Evolutionary conservation across 2,888 invertebrate species (phyloP).

Genomic region (Drosophila aldrichi): DNA sequence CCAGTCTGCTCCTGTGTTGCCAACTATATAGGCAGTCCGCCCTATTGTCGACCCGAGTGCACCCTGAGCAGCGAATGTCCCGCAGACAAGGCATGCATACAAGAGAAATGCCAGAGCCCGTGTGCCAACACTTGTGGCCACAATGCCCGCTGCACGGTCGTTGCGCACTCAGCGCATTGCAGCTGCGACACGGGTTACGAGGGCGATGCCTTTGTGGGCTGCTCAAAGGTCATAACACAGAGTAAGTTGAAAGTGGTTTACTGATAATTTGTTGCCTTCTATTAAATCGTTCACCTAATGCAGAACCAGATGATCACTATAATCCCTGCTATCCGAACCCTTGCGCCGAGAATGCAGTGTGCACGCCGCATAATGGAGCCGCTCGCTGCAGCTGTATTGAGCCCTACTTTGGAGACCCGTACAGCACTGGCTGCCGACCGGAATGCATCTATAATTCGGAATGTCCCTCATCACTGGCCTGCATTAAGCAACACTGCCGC

Average conservation of each 20-base stretch:
- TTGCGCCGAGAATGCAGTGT: slow-evolving; percentile 94
- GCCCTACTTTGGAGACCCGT: slow-evolving; percentile 95
- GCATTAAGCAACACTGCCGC: slow-evolving; percentile 93
- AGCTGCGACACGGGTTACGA: slow-evolving; percentile 91
- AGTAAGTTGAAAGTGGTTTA: slow-evolving; percentile 72
- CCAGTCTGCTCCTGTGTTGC: slow-evolving; percentile 93
- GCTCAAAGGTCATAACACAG: slow-evolving; percentile 87
- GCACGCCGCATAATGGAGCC: slow-evolving; percentile 89
- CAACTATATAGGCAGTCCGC: slow-evolving; percentile 92
- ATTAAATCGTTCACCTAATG: not conserved
- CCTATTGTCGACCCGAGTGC: slow-evolving; percentile 93
- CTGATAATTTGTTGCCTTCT: not conserved
- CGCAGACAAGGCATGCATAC: slow-evolving; percentile 91
- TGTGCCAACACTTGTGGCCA: slow-evolving; percentile 91
- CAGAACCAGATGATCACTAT: slow-evolving; percentile 76
- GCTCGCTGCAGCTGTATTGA: slow-evolving; percentile 94
- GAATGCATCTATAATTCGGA: slow-evolving; percentile 94
- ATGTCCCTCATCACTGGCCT: slow-evolving; percentile 91
- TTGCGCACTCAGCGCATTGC: slow-evolving; percentile 93
- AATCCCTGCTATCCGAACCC: slow-evolving; percentile 91
- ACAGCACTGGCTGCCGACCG: slow-evolving; percentile 93
- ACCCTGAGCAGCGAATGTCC: slow-evolving; percentile 93
- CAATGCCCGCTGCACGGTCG: slow-evolving; percentile 92
- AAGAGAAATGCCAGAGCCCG: slow-evolving; percentile 93
- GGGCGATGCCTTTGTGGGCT: slow-evolving; percentile 94